A percentile compares a stretch with the other conserved stretches of the same genome.
Conservation (phyloP, 2,797 vertebrate species). For the Adelosebastes latens region DNA sequence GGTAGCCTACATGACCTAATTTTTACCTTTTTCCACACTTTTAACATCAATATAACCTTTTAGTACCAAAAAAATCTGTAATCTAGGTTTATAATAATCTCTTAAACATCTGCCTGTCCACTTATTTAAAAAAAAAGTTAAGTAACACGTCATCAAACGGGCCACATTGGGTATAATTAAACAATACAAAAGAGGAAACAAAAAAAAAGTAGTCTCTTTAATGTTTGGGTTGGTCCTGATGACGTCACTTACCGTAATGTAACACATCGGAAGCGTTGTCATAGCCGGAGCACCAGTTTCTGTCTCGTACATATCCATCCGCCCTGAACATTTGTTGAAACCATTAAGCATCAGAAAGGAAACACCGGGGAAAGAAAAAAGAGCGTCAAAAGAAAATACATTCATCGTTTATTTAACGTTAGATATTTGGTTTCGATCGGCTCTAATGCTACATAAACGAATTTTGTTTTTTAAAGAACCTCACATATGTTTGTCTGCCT, state of each 20-base stretch:
- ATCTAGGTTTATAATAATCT: background rate
- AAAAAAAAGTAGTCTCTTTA: background rate
- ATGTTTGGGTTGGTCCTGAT: constrained; percentile 38
- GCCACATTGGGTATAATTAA: background rate
- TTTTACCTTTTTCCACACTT: background rate
- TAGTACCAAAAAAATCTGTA: background rate
- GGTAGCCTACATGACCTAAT: background rate
- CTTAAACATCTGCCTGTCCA: background rate
- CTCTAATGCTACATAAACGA: background rate
- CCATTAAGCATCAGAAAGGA: background rate
- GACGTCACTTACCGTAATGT: constrained; percentile 72
- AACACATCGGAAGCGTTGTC: constrained; percentile 31
- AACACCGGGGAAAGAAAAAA: background rate
- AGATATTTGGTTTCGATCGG: background rate
- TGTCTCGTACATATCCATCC: constrained; percentile 66
- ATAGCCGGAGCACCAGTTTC: constrained; percentile 51
- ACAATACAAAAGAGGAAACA: background rate
- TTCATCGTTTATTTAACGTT: background rate
- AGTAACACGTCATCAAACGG: background rate
- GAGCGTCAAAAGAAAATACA: background rate
- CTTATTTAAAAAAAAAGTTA: background rate
- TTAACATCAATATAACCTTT: background rate
- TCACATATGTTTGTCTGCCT: background rate
- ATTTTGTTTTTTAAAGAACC: background rate
- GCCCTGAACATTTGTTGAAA: background rate